Conservation (phyloP, 2,888 invertebrate genomes). For the Nymphalis c-album region DNA sequence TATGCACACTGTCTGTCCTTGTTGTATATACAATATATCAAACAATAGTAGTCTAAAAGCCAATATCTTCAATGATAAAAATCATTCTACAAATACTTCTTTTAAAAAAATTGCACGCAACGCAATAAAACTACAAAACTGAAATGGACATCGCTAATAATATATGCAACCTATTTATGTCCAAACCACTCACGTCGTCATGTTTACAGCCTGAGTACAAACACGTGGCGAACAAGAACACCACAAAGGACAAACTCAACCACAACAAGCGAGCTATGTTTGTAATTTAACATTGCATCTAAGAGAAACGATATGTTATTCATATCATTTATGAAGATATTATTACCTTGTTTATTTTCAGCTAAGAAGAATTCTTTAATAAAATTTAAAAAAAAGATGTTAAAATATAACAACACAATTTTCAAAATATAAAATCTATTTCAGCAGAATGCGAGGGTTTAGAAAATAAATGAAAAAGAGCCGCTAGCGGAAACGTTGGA, state of each 20-base stretch:
- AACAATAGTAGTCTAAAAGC: neutral
- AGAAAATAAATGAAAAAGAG: constrained; percentile 16
- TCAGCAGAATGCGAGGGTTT: constrained; percentile 6
- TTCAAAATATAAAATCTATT: too few species aligned
- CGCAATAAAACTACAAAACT: neutral
- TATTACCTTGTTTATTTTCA: too few species aligned
- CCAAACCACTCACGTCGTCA: constrained; percentile 41
- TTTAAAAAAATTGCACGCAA: neutral
- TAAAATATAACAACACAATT: too few species aligned
- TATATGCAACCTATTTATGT: constrained; percentile 16
- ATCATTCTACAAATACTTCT: neutral
- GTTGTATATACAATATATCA: constrained; percentile 30
- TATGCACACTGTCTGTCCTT: constrained; percentile 35
- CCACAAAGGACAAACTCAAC: constrained; percentile 44
- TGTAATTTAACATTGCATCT: constrained; percentile 15
- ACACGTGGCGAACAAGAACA: constrained; percentile 57
- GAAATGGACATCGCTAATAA: constrained; percentile 13
- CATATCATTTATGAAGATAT: too few species aligned
- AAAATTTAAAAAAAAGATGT: too few species aligned
- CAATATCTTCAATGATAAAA: neutral
- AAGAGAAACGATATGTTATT: neutral
- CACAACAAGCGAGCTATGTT: constrained; percentile 40
- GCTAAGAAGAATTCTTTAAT: too few species aligned
- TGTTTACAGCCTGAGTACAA: constrained; percentile 44
- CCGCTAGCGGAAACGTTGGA: constrained; percentile 31